phyloP scores from a whole-genome alignment of 2,797 vertebrate species.

The Chanos chanos region DNA sequence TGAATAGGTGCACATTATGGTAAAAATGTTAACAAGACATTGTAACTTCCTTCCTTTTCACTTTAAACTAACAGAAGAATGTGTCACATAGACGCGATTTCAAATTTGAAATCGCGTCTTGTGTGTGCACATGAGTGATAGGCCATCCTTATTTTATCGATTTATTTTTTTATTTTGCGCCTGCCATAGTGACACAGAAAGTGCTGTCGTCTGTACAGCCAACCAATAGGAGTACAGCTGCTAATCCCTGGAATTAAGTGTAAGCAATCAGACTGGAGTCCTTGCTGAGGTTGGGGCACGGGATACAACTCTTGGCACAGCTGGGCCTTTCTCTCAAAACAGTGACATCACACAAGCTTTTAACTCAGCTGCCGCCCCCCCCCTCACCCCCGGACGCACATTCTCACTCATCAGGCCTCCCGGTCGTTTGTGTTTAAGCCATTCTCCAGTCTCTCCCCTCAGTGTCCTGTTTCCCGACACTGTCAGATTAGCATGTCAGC shows the following conservation, averaged over 20 bases:
- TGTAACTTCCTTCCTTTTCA: too few relatives aligned
- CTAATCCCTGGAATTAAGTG: constrained; percentile 46
- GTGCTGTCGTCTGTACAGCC: constrained; percentile 1
- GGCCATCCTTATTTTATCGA: too few relatives aligned
- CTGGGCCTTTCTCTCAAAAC: constrained; percentile 57
- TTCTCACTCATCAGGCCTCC: constrained; percentile 31
- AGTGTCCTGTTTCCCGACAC: not conserved
- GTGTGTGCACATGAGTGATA: too few relatives aligned
- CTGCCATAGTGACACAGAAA: not conserved
- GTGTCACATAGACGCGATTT: too few relatives aligned
- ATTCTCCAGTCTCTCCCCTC: not conserved
- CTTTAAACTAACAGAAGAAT: too few relatives aligned
- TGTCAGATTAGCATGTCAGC: too few relatives aligned
- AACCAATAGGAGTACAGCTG: constrained; percentile 22
- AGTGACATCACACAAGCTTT: constrained; percentile 17
- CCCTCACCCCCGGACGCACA: constrained; percentile 13
- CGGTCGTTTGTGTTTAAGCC: constrained; percentile 8
- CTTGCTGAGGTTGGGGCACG: constrained; percentile 31
- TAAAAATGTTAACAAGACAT: too few relatives aligned
- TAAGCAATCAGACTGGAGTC: constrained; percentile 26
- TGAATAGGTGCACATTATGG: too few relatives aligned
- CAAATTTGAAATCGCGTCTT: too few relatives aligned
- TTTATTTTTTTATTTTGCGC: constrained; percentile 17
- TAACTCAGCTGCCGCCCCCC: constrained; percentile 7
- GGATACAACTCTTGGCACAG: constrained; percentile 62